Evolutionary conservation across 2,888 invertebrate genomes (phyloP).

Genomic region (Charanyca ferruginea): DNA sequence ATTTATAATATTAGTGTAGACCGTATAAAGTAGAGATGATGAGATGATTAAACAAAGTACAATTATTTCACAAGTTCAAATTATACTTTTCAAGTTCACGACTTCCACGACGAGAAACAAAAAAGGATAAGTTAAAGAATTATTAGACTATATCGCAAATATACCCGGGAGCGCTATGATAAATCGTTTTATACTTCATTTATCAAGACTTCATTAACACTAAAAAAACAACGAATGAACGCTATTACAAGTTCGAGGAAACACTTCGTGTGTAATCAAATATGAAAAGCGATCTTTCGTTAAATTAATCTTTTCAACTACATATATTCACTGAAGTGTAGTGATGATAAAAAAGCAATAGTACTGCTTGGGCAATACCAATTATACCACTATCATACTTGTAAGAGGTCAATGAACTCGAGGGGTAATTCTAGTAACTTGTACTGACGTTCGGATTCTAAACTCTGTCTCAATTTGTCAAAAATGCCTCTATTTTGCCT

Average conservation of each 20-base stretch:
- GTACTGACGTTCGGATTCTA: too few relatives aligned
- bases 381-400: not conserved
- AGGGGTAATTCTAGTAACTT: too few relatives aligned
- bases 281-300: slow-evolving; percentile 28
- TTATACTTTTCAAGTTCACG: not conserved
- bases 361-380: slow-evolving; percentile 1
- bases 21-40: too few relatives aligned
- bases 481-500: too few relatives aligned
- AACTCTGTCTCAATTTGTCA: too few relatives aligned
- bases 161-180: slow-evolving; percentile 34
- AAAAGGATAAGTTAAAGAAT: not conserved
- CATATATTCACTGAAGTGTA: slow-evolving; percentile 33
- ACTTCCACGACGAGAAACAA: not conserved
- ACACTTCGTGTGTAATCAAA: slow-evolving; percentile 41
- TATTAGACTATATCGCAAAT: slow-evolving; percentile 17
- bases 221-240: slow-evolving; percentile 25
- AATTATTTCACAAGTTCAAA: not conserved
- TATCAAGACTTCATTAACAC: slow-evolving; percentile 56
- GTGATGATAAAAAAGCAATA: slow-evolving; percentile 5
- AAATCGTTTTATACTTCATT: slow-evolving; percentile 53
- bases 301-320: slow-evolving; percentile 39
- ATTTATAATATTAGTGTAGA: too few relatives aligned
- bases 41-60: not conserved
- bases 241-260: slow-evolving; percentile 31
- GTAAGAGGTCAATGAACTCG: not conserved